These are phyloP conservation scores for Linnaemya tessellans DNA, from an alignment of 2,888 invertebrate genomes.

Conservation along the genomic window DNA sequence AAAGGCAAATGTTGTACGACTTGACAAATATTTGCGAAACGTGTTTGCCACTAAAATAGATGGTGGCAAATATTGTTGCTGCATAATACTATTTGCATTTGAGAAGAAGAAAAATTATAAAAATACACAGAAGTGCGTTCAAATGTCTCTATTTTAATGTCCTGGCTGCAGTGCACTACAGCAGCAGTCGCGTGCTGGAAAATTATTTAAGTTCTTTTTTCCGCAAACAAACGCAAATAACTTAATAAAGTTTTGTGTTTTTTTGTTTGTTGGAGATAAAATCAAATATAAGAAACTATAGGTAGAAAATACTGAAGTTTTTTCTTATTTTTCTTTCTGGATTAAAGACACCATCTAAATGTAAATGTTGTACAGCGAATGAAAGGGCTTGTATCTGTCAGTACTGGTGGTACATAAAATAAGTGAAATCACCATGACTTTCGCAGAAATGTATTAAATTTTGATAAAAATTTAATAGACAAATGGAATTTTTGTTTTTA, in stretches of 20 bases:
- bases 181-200: conserved; percentile 33
- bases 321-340: neutral
- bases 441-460: too few relatives aligned
- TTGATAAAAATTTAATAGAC: too few relatives aligned
- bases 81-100: conserved; percentile 64
- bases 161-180: conserved; percentile 7
- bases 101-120: conserved; percentile 20
- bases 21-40: conserved; percentile 78
- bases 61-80: conserved; percentile 58
- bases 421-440: too few relatives aligned
- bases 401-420: neutral
- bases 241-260: conserved; percentile 59
- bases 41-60: conserved; percentile 75
- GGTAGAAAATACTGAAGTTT: too few relatives aligned
- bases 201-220: conserved; percentile 60
- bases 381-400: conserved; percentile 1
- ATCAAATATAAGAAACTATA: neutral
- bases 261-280: conserved; percentile 17
- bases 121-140: neutral
- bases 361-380: conserved; percentile 1
- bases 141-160: conserved; percentile 28
- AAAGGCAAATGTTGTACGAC: conserved; percentile 74
- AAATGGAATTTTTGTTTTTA: too few relatives aligned
- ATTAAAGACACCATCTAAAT: neutral
- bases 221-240: conserved; percentile 44